Evolutionary conservation across 92 coral and sea anemone genomes (phyloP), one percentile per base, ranked within the genome.

Genomic region (Umimayanthus chanpuru): DNA sequence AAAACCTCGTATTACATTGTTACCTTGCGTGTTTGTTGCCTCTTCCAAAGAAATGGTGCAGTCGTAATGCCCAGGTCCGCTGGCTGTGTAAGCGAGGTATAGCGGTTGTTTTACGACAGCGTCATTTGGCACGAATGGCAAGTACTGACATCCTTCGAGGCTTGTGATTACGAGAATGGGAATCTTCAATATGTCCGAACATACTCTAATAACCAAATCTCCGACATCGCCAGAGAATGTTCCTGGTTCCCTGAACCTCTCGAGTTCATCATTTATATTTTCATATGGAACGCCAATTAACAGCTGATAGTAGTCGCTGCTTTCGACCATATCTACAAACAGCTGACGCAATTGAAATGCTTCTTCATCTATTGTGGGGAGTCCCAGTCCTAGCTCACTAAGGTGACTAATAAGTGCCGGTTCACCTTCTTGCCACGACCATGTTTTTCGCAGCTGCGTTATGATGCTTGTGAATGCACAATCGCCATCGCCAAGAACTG

Each of bases 401-500:
- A 73, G 77, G 30, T 30, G 44, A 44, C 30, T 26, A 43, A 21
- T 73, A 73, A 28, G 36, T 32, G 36, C 2, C 36, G 36, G 36
- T 32, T 32, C 36, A 32, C 36, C 36, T 73, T 73, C 77, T 73
- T 73, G 44, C 77, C 43, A 73, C 30, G 38, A 44, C 30, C 38
- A 40, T 30, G 81, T 49, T 43, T 85, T 85, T 32, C 41, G 44
- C 25, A 91, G 29, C 80, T 91, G 89, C 68, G 30, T 70, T 21
- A 85, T 81, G 71, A 91, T 85, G 30, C 94, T 91, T 11, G 14
- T 23, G 56, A 91, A 91, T 6, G 82, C 89, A 86, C 94, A 91
- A 74, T 88, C 91, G 21, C 90, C 94, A 75, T 91, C 94, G 9
- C 94, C 92, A 30, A 29, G 38, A 26, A 89, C 87, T 14, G n/a